Evolutionary conservation across 2,797 vertebrate species (phyloP).

Genomic region (Momotus momota): DNA sequence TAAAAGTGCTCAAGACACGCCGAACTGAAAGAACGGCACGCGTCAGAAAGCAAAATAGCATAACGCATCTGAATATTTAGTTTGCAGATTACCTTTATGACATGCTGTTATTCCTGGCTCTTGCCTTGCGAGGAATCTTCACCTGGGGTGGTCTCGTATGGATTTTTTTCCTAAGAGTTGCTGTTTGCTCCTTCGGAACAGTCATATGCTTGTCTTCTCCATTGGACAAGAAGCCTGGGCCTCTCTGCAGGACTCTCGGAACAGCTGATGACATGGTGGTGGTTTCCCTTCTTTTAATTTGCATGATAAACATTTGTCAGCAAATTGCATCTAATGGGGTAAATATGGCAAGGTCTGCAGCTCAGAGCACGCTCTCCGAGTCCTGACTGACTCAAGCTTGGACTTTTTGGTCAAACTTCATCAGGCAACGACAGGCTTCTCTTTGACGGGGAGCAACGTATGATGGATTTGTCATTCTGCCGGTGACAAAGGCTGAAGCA

Average conservation of each 20-base stretch:
- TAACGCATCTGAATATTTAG: slow-evolving; percentile 57
- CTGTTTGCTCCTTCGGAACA: slow-evolving; percentile 82
- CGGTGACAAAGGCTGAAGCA: neutral
- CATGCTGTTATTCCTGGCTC: slow-evolving; percentile 76
- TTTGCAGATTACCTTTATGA: slow-evolving; percentile 86
- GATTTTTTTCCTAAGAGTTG: slow-evolving; percentile 84
- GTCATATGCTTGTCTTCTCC: slow-evolving; percentile 78
- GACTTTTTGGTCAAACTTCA: neutral
- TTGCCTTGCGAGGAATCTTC: slow-evolving; percentile 78
- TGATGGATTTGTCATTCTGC: neutral
- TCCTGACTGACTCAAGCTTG: neutral
- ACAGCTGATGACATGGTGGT: slow-evolving; percentile 83
- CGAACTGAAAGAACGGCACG: neutral
- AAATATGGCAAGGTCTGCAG: slow-evolving; percentile 14
- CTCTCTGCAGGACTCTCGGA: slow-evolving; percentile 80
- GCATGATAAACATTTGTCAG: slow-evolving; percentile 85
- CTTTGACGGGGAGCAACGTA: neutral
- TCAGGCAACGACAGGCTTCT: neutral
- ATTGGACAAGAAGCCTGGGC: slow-evolving; percentile 71
- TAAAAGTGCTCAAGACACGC: neutral
- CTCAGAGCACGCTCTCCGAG: slow-evolving; percentile 36
- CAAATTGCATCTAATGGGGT: slow-evolving; percentile 78
- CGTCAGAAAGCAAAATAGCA: neutral
- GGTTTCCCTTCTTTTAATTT: slow-evolving; percentile 85
- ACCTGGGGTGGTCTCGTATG: slow-evolving; percentile 81